These are phyloP conservation scores for Boulengeromyrus knoepffleri DNA, from an alignment of 2,113 vertebrate genomes.

Conservation along the genomic window DNA sequence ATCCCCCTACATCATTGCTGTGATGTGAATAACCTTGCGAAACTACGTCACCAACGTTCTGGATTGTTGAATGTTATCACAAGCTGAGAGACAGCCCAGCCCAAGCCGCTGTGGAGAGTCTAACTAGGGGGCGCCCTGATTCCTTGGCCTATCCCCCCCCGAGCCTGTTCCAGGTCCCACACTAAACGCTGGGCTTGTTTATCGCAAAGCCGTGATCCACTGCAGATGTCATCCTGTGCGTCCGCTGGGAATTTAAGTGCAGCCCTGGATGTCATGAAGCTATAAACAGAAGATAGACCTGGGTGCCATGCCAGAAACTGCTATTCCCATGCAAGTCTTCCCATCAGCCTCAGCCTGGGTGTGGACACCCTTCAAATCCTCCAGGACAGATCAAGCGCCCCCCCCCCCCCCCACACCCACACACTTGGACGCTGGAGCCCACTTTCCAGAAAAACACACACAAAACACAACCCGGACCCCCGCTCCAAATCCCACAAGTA, in stretches of 20 bases:
- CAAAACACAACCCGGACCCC: neutral
- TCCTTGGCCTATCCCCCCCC: neutral
- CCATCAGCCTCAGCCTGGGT: constrained; percentile 18
- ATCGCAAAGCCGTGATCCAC: constrained; percentile 29
- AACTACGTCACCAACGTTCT: neutral
- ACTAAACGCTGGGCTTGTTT: constrained; percentile 34
- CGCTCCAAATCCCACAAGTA: neutral
- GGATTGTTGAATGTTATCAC: neutral
- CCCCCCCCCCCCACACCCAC: neutral
- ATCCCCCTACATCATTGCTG: neutral
- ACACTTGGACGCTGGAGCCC: neutral
- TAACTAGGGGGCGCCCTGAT: neutral
- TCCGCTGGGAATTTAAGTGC: constrained; percentile 24
- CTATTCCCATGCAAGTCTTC: constrained; percentile 29
- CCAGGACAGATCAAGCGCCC: constrained; percentile 12
- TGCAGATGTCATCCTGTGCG: constrained; percentile 26
- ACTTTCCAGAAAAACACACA: neutral
- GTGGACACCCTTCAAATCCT: neutral
- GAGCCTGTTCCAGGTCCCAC: constrained; percentile 17
- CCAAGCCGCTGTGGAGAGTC: neutral
- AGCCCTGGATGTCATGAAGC: constrained; percentile 32
- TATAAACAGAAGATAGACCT: constrained; percentile 34
- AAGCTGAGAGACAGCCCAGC: neutral
- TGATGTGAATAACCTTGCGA: neutral
- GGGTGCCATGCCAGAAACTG: constrained; percentile 27